These are phyloP conservation scores for Solenodon paradoxus DNA, from an alignment of 2,113 vertebrate species.

Conservation along the genomic window DNA sequence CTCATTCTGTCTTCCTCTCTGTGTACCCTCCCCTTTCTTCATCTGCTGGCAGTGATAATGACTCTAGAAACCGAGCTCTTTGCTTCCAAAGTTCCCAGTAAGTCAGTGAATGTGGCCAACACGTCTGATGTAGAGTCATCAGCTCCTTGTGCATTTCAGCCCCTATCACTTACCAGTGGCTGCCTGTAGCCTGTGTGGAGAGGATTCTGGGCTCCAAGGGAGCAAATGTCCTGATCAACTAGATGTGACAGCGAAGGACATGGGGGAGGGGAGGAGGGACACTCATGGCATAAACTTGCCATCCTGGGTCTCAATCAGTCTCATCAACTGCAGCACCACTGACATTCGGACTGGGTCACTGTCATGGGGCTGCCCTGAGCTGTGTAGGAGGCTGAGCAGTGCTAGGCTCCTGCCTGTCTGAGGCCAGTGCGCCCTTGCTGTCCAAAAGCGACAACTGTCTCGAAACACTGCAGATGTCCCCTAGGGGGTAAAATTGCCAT, in stretches of 20 bases:
- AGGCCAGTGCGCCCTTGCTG: neutral
- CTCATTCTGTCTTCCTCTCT: neutral
- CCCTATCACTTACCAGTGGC: neutral
- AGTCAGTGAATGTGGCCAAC: rapidly evolving
- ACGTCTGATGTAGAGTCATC: rapidly evolving
- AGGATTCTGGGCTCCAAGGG: slow-evolving; percentile 30
- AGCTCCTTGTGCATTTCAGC: neutral
- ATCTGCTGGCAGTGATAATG: too few species aligned
- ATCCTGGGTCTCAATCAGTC: neutral
- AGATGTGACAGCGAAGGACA: slow-evolving; percentile 67
- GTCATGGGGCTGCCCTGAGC: neutral
- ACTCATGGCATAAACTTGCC: neutral
- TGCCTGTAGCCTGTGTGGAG: neutral
- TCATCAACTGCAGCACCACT: neutral
- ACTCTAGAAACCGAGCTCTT: neutral
- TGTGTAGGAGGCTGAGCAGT: rapidly evolving
- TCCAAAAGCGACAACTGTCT: neutral
- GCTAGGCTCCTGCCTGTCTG: neutral
- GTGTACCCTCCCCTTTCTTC: neutral
- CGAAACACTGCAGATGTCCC: neutral
- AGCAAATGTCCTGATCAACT: slow-evolving; percentile 20
- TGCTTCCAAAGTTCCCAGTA: neutral
- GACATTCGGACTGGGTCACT: neutral
- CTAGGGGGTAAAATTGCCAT: neutral
- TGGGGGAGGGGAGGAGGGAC: neutral